phyloP scores from a whole-genome alignment of 2,797 vertebrate species.

The Sebastes kiyomatsui region DNA sequence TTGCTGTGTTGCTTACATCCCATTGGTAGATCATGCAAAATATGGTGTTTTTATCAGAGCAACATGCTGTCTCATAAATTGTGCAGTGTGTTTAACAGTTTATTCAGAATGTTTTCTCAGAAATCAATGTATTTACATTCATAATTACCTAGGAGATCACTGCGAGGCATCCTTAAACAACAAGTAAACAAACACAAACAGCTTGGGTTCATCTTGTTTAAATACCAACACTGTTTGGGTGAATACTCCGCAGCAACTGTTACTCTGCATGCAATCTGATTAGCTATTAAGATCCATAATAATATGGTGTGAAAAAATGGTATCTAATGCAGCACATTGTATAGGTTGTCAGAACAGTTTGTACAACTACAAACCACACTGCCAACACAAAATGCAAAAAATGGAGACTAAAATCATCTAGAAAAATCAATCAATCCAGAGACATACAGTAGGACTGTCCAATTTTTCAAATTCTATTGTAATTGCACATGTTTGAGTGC shows the following conservation, averaged over 20 bases:
- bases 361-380: neutral
- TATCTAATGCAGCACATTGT: neutral
- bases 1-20: neutral
- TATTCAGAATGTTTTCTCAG: constrained; percentile 21
- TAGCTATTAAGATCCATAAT: neutral
- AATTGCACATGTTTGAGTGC: constrained; percentile 2
- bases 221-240: constrained; percentile 30
- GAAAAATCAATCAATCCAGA: neutral
- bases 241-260: neutral
- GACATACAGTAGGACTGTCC: neutral
- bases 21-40: neutral
- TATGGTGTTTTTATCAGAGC: too few species aligned
- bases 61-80: neutral
- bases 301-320: neutral
- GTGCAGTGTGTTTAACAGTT: neutral
- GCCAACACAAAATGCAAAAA: neutral
- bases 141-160: constrained; percentile 22
- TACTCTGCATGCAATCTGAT: constrained; percentile 6
- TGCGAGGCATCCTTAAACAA: constrained; percentile 39
- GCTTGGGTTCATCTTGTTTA: constrained; percentile 32
- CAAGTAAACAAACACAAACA: constrained; percentile 42
- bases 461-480: neutral
- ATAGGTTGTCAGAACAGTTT: neutral
- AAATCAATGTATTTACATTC: constrained; percentile 46
- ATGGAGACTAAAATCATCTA: neutral